Evolutionary conservation across 2,888 invertebrate species (phyloP).

Genomic region (Sipunculus nudus): DNA sequence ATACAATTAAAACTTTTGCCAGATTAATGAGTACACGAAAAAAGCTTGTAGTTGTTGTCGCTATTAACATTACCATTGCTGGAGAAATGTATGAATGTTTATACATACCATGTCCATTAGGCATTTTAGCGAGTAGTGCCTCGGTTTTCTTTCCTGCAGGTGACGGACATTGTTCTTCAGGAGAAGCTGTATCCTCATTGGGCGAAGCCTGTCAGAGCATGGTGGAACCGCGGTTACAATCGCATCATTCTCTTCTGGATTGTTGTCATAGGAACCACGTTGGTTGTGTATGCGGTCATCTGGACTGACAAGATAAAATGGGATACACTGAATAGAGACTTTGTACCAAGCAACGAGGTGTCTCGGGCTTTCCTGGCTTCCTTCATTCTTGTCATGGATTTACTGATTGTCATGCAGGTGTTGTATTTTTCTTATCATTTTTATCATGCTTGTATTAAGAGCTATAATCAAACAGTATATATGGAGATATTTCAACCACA

Average conservation of each 20-base stretch:
- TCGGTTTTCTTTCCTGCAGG: constrained; percentile 46
- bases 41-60: no score
- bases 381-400: constrained; percentile 70
- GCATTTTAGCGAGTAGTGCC: neutral
- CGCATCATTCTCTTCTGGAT: constrained; percentile 70
- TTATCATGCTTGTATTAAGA: no score
- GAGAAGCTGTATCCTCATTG: constrained; percentile 69
- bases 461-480: no score
- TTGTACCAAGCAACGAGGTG: constrained; percentile 69
- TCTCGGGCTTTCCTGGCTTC: constrained; percentile 69
- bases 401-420: constrained; percentile 69
- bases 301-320: constrained; percentile 69
- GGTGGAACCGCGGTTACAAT: constrained; percentile 65
- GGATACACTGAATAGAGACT: constrained; percentile 69
- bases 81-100: no score
- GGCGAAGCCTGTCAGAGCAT: constrained; percentile 62
- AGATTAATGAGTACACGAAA: no score
- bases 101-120: no score
- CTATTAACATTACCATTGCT: no score
- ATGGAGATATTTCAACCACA: no score
- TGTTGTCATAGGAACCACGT: constrained; percentile 64
- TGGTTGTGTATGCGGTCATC: constrained; percentile 68
- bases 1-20: no score
- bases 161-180: constrained; percentile 71
- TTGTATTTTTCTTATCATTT: constrained; percentile 66